Percentiles rank a stretch among this genome's conserved stretches.
Conservation (phyloP, 1,140 invertebrate species). For the Tetragonula clypearis region DNA sequence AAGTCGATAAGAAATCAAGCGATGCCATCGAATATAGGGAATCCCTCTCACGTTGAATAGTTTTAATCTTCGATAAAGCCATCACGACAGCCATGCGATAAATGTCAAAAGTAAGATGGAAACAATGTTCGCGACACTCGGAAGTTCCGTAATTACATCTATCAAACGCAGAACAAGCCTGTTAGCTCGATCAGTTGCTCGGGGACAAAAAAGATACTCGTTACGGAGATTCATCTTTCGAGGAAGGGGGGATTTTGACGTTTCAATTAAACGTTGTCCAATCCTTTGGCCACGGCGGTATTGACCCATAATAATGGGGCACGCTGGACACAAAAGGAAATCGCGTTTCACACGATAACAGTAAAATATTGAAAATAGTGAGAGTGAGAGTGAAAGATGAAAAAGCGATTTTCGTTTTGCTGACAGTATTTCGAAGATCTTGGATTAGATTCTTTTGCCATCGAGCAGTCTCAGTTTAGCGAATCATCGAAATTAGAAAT, state of each 20-base stretch:
- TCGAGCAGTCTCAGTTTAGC: too few relatives aligned
- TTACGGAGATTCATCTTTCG: conserved; percentile 19
- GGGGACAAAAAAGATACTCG: conserved; percentile 17
- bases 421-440: too few relatives aligned
- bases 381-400: too few relatives aligned
- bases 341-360: background rate
- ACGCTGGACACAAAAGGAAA: background rate
- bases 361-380: too few relatives aligned
- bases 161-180: conserved; percentile 53
- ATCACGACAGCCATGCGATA: conserved; percentile 32
- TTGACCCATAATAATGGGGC: background rate
- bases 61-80: conserved; percentile 42
- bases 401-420: too few relatives aligned
- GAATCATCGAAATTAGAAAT: too few relatives aligned
- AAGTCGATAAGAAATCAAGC: background rate
- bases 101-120: conserved; percentile 38
- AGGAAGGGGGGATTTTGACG: conserved; percentile 21
- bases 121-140: conserved; percentile 23
- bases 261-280: conserved; percentile 47
- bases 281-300: background rate
- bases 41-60: background rate
- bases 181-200: conserved; percentile 23
- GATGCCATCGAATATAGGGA: background rate
- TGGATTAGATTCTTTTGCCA: too few relatives aligned
- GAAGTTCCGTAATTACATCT: conserved; percentile 58